Percentiles rank a stretch among this genome's conserved stretches.
Evolutionary conservation across 2,113 vertebrate genomes (phyloP).

Genomic region (Chamaea fasciata): DNA sequence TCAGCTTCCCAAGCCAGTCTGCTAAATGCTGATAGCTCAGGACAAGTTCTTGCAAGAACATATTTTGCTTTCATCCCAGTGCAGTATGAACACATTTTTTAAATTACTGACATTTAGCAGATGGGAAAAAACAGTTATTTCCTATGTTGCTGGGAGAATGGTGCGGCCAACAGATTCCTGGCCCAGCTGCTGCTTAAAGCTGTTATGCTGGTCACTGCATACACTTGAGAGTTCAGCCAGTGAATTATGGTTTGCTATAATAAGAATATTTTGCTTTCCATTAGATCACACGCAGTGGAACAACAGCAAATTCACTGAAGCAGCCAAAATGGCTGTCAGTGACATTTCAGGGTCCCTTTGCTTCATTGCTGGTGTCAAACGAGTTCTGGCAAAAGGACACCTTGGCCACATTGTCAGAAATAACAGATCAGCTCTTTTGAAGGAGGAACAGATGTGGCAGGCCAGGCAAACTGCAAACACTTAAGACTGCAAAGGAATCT

Average conservation of each 20-base stretch:
- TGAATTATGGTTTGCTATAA: slow-evolving; percentile 48
- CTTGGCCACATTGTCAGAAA: background rate
- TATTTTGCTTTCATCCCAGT: background rate
- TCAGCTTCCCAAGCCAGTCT: background rate
- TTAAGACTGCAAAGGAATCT: background rate
- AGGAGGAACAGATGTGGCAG: background rate
- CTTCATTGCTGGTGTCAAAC: background rate
- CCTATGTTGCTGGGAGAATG: background rate
- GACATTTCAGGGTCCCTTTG: slow-evolving; percentile 31
- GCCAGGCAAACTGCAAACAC: background rate
- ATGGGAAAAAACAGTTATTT: background rate
- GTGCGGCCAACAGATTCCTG: slow-evolving; percentile 5
- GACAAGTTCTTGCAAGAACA: background rate
- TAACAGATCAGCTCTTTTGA: background rate
- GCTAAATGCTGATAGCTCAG: background rate
- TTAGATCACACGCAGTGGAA: slow-evolving; percentile 22
- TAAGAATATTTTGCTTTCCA: slow-evolving; percentile 35
- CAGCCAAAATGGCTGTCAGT: background rate
- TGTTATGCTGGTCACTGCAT: background rate
- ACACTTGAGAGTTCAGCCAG: slow-evolving; percentile 24
- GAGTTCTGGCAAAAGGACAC: background rate
- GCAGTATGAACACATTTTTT: background rate
- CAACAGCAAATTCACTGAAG: background rate
- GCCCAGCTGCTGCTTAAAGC: slow-evolving; percentile 26
- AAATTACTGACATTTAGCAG: slow-evolving; percentile 1